A percentile compares a stretch with the other conserved stretches of the same genome.
These are phyloP conservation scores for Gryon sp. DNA, from an alignment of 1,140 invertebrate genomes.

Conservation along the genomic window DNA sequence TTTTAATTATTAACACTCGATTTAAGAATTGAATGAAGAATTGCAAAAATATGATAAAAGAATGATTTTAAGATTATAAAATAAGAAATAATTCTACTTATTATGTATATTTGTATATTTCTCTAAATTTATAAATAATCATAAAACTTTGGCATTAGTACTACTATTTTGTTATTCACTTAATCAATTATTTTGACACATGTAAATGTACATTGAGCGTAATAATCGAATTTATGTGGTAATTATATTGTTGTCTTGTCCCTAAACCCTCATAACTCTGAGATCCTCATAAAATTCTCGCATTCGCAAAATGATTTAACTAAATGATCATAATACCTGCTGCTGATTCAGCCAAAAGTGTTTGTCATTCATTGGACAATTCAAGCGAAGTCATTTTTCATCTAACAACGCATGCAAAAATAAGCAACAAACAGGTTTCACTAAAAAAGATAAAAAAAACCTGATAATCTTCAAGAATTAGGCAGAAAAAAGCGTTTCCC, in stretches of 20 bases:
- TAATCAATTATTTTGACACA: too few relatives aligned
- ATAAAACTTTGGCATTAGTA: too few relatives aligned
- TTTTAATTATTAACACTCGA: too few relatives aligned
- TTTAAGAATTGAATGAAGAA: too few relatives aligned
- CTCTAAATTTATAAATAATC: too few relatives aligned
- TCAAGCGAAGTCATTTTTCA: conserved; percentile 16
- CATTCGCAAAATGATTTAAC: conserved; percentile 21
- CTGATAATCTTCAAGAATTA: conserved; percentile 1
- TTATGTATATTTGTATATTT: too few relatives aligned
- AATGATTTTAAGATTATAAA: too few relatives aligned
- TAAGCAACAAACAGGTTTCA: too few relatives aligned
- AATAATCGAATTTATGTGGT: conserved; percentile 15
- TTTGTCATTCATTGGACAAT: conserved; percentile 40
- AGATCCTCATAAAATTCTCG: conserved; percentile 17
- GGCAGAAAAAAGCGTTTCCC: too few relatives aligned
- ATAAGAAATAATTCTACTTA: too few relatives aligned
- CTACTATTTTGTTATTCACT: not conserved
- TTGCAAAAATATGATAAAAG: too few relatives aligned
- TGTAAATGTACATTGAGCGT: conserved; percentile 1
- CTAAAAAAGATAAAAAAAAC: conserved; percentile 21
- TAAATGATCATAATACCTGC: conserved; percentile 44
- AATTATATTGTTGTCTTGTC: conserved; percentile 43
- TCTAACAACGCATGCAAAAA: conserved; percentile 2
- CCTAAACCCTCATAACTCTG: conserved; percentile 39
- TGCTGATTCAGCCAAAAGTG: conserved; percentile 50